These are phyloP conservation scores for Pemphigus obesinymphae DNA, from an alignment of 1,140 invertebrate genomes.

Conservation along the genomic window DNA sequence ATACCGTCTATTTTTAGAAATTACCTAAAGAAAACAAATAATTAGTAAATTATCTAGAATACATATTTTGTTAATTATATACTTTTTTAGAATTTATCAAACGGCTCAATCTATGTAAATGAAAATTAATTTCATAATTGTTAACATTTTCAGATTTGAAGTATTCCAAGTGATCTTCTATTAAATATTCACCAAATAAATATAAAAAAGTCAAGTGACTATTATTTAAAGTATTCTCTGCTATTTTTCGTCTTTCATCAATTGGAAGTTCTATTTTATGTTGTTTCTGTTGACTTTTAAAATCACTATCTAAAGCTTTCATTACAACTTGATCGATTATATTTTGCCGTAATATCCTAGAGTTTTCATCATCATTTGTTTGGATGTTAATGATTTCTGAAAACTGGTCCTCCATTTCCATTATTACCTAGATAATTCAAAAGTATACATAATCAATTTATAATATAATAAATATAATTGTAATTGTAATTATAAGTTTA, in stretches of 20 bases:
- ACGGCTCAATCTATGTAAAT: slow-evolving; percentile 26
- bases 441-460: not conserved
- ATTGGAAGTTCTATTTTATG: slow-evolving; percentile 67
- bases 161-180: slow-evolving; percentile 61
- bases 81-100: slow-evolving; percentile 33
- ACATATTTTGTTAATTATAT: not conserved
- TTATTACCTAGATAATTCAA: not conserved
- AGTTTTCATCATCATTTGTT: not conserved
- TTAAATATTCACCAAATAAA: slow-evolving; percentile 71
- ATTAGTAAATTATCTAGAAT: not conserved
- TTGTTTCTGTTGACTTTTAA: slow-evolving; percentile 65
- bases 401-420: not conserved
- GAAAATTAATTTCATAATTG: slow-evolving; percentile 44
- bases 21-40: slow-evolving; percentile 50
- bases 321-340: slow-evolving; percentile 44
- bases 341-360: slow-evolving; percentile 5
- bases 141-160: slow-evolving; percentile 55
- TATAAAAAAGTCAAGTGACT: slow-evolving; percentile 66
- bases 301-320: slow-evolving; percentile 44
- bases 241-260: slow-evolving; percentile 66
- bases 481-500: not conserved
- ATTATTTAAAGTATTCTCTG: slow-evolving; percentile 60
- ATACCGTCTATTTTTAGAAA: slow-evolving; percentile 74
- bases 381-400: not conserved
- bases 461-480: not conserved